phyloP scores from a whole-genome alignment of 2,888 invertebrate species.

The Hoplodrina blanda region DNA sequence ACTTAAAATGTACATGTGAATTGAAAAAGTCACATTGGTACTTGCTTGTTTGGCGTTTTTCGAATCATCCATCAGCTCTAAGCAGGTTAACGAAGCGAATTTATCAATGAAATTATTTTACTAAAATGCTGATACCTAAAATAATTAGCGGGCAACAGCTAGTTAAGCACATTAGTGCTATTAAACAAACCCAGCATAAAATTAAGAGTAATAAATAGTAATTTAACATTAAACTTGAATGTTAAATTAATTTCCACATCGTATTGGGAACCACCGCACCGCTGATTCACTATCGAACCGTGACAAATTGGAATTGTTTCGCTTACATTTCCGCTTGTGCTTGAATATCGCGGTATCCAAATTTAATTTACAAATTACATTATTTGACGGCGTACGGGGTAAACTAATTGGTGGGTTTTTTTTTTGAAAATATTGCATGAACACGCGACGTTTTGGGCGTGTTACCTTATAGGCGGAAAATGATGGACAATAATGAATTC shows the following conservation, averaged over 20 bases:
- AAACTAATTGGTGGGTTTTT: conserved; percentile 12
- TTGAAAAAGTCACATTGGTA: too few species aligned
- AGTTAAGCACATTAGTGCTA: conserved; percentile 24
- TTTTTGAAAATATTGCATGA: neutral
- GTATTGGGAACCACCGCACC: conserved; percentile 30
- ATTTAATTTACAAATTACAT: conserved; percentile 47
- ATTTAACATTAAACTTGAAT: conserved; percentile 50
- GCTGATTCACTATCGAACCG: conserved; percentile 72
- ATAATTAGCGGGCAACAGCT: conserved; percentile 13
- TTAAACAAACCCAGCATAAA: conserved; percentile 31
- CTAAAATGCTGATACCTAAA: conserved; percentile 3
- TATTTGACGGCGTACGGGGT: conserved; percentile 26
- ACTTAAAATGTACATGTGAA: too few species aligned
- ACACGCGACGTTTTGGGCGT: neutral
- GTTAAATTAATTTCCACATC: conserved; percentile 57
- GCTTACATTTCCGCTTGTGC: conserved; percentile 69
- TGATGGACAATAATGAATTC: too few species aligned
- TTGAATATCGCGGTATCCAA: conserved; percentile 49
- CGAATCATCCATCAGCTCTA: too few species aligned
- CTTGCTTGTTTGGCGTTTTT: too few species aligned
- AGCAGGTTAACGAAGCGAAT: neutral
- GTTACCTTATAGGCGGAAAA: neutral
- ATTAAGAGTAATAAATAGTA: conserved; percentile 49
- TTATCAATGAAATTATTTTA: too few species aligned
- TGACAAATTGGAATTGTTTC: conserved; percentile 80